phyloP scores from a whole-genome alignment of 1,140 invertebrate genomes.

The Aporrectodea caliginosa region DNA sequence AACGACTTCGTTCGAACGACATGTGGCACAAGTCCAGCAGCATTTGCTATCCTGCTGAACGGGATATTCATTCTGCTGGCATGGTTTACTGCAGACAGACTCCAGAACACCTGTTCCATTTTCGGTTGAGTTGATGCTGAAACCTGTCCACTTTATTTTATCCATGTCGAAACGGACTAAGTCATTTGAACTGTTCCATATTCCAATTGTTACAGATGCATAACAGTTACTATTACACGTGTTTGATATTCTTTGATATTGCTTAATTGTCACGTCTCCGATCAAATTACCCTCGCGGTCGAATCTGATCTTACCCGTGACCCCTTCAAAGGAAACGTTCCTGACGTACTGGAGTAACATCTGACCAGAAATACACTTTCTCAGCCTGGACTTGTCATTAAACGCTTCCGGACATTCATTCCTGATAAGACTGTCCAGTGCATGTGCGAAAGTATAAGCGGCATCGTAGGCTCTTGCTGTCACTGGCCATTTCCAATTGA shows the following conservation, averaged over 20 bases:
- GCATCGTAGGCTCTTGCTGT: not conserved
- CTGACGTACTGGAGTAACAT: not conserved
- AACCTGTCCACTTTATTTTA: not conserved
- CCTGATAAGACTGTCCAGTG: not conserved
- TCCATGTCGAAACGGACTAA: not conserved
- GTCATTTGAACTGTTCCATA: not conserved
- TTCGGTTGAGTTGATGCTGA: not conserved
- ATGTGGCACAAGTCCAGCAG: no score
- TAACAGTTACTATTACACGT: not conserved
- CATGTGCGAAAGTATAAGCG: not conserved
- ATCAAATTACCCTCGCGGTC: conserved; percentile 5
- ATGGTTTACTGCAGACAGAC: no score
- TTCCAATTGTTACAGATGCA: not conserved
- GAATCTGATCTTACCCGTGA: not conserved
- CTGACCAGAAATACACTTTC: not conserved
- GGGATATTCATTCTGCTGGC: no score
- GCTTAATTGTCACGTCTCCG: conserved; percentile 5
- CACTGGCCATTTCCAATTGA: not conserved
- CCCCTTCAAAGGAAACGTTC: conserved; percentile 17
- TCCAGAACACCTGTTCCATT: not conserved
- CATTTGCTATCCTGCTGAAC: no score
- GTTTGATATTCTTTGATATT: not conserved
- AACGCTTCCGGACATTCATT: not conserved
- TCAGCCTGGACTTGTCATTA: no score
- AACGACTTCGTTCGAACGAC: no score